phyloP scores from a whole-genome alignment of 1,140 invertebrate genomes.

The Euborellia annulipes region DNA sequence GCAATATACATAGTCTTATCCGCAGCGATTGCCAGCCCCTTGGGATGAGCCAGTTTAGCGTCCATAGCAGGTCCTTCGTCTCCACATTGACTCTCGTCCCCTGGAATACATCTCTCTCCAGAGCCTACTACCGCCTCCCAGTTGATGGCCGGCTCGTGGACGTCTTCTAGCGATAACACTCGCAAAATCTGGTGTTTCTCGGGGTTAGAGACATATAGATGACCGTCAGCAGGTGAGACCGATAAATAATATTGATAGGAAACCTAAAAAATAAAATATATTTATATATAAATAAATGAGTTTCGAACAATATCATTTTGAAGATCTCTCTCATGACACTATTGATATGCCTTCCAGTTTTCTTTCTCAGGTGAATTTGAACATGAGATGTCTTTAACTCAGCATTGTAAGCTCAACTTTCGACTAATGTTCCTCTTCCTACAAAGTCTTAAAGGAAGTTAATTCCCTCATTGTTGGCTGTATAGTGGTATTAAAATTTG shows the following conservation, averaged over 20 bases:
- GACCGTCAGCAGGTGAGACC: constrained; percentile 86
- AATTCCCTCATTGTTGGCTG: too few species aligned
- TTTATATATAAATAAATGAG: too few species aligned
- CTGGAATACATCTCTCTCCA: constrained; percentile 89
- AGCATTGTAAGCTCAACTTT: too few species aligned
- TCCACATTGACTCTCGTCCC: constrained; percentile 77
- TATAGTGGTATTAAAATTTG: too few species aligned
- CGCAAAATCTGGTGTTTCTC: constrained; percentile 76
- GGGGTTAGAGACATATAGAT: constrained; percentile 90
- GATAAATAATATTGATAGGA: constrained; percentile 91
- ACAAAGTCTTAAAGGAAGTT: too few species aligned
- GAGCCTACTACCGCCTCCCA: constrained; percentile 84
- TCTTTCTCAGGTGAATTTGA: neutral
- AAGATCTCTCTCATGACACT: too few species aligned
- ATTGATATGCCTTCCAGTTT: too few species aligned
- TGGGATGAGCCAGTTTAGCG: constrained; percentile 87
- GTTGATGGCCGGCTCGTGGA: constrained; percentile 67
- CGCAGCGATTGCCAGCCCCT: constrained; percentile 81
- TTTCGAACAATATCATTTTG: too few species aligned
- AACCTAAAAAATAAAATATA: constrained; percentile 39
- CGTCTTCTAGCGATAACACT: constrained; percentile 54
- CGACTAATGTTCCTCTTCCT: too few species aligned
- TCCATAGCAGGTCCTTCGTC: constrained; percentile 79
- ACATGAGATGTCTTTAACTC: too few species aligned
- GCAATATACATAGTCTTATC: constrained; percentile 88